A percentile compares a stretch with the other conserved stretches of the same genome.
These are phyloP conservation scores for Nephrocerus scutellatus DNA, from an alignment of 2,888 invertebrate species.

Conservation along the genomic window DNA sequence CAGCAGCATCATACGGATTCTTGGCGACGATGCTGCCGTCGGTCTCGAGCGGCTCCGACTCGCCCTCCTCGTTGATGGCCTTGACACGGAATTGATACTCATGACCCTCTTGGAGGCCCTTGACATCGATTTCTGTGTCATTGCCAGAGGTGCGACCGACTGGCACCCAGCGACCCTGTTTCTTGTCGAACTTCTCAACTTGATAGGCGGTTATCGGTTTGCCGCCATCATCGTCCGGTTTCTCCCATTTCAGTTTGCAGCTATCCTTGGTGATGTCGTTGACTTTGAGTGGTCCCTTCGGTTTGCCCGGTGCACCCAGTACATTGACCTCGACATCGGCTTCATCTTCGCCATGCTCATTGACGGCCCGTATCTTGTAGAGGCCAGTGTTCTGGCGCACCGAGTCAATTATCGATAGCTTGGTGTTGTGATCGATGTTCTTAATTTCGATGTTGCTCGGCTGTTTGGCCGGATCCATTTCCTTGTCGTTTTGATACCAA, in stretches of 20 bases:
- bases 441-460: conserved; percentile 61
- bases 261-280: conserved; percentile 82
- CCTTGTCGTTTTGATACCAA: conserved; percentile 79
- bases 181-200: conserved; percentile 88
- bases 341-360: conserved; percentile 85
- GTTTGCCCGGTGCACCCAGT: conserved; percentile 72
- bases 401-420: conserved; percentile 71
- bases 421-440: conserved; percentile 86
- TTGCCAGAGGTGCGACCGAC: conserved; percentile 73
- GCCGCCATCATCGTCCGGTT: conserved; percentile 92
- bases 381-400: conserved; percentile 79
- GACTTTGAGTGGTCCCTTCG: conserved; percentile 83
- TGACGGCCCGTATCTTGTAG: conserved; percentile 84
- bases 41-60: conserved; percentile 91
- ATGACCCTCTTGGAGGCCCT: conserved; percentile 82
- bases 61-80: conserved; percentile 91
- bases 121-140: conserved; percentile 82
- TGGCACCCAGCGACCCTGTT: conserved; percentile 88
- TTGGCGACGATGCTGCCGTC: conserved; percentile 83
- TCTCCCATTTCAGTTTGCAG: conserved; percentile 87
- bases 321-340: conserved; percentile 92
- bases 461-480: conserved; percentile 61
- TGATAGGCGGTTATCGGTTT: conserved; percentile 87
- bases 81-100: conserved; percentile 92
- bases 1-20: conserved; percentile 88